Base-by-base conservation (phyloP, 30 jellyfish, hydroid and myxozoan genomes). In the Aurelia coerulea region DNA sequence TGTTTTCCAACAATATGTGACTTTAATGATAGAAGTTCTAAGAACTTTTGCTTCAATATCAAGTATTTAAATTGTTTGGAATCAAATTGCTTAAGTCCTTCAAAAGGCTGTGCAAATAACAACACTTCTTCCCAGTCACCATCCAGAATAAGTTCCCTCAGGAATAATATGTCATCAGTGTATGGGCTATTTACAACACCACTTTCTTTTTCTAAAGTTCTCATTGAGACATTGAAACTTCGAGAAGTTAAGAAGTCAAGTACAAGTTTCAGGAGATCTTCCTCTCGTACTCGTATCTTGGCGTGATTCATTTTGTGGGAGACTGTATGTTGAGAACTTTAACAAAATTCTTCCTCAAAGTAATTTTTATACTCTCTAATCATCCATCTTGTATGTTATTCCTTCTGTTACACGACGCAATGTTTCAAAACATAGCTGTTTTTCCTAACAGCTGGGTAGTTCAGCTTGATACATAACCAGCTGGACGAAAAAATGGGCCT, bases 81-180 rank as follows among this genome's bases (percentile, higher is more conserved):
- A 79, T 94, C 84, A 73, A 94, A 94, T 19, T 79, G 91, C 37
- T 42, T 54, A 68, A 89, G 31, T 15, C 83, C 82, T 14, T 89
- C 90, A 68, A 94, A 89, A 13, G 99, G 96, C 60, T 89, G 88
- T 2, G 97, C 99, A 79, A 94, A 88, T 81, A 68, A 32, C 65
- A 94, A 67, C 13, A 94, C 97, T 81, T 94, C 99, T 35, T 94
- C 95, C 93, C 90, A 94, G 56, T 94, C 99, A 14, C 99, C 99
- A 89, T 94, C 99, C 31, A 94, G 81, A 63, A 94, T 95, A 16
- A 94, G 90, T 67, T 94, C 99, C 23, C 99, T 84, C 19, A 94
- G 81, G 68, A 94, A 94, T 63, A 88, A 75, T 17, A 94, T 79
- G 11, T 88, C 99, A 49, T 94, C 99, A 19, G 99, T 68, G 63